A percentile compares a stretch with the other conserved stretches of the same genome.
Conservation (phyloP, 2,797 vertebrate species). For the Aphelocoma californica region DNA sequence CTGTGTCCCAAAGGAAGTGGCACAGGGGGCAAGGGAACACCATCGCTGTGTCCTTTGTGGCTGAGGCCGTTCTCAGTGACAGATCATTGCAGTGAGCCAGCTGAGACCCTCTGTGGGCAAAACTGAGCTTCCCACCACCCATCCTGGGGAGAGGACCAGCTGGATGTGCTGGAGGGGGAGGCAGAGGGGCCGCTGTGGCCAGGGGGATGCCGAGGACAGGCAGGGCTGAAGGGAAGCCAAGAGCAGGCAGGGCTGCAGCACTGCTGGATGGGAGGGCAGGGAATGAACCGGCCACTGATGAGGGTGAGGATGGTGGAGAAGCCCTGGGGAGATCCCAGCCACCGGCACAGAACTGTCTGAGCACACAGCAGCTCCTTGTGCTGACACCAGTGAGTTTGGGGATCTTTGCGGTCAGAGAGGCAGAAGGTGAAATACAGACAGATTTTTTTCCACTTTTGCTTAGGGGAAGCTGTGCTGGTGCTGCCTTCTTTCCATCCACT, state of each 20-base stretch:
- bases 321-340: background rate
- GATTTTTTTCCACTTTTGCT: background rate
- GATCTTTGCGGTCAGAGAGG: background rate
- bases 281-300: rapidly evolving
- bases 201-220: rapidly evolving
- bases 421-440: background rate
- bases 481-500: background rate
- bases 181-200: background rate
- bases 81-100: background rate
- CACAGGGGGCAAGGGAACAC: rapidly evolving
- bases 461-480: background rate
- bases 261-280: background rate
- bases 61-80: background rate
- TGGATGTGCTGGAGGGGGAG: background rate
- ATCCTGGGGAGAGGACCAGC: background rate
- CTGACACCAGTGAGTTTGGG: background rate
- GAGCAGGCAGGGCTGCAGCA: background rate
- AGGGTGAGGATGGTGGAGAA: background rate
- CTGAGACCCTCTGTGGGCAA: background rate
- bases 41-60: rapidly evolving
- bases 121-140: background rate
- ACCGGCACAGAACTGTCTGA: rapidly evolving
- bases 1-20: background rate
- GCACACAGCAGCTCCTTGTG: background rate
- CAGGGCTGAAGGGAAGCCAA: background rate